A percentile compares a stretch with the other conserved stretches of the same genome.
These are phyloP conservation scores for Glaucopsyche alexis DNA, from an alignment of 2,888 invertebrate species.

Conservation along the genomic window DNA sequence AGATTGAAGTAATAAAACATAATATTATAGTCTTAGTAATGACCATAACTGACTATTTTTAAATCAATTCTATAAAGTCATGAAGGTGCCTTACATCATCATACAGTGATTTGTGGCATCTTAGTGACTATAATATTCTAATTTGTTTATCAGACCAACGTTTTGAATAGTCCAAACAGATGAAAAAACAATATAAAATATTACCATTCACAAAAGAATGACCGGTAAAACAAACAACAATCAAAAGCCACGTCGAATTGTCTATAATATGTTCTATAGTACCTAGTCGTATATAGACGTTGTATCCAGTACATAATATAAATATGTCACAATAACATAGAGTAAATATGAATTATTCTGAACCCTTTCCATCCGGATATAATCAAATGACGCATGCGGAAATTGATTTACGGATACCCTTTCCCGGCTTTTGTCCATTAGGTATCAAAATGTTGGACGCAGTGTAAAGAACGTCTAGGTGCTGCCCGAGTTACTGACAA, in stretches of 20 bases:
- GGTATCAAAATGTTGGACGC: slow-evolving; percentile 26
- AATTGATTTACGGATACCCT: slow-evolving; percentile 55
- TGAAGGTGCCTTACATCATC: not conserved
- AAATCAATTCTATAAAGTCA: not conserved
- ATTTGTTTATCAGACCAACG: too few species aligned
- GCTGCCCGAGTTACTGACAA: not conserved
- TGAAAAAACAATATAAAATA: too few species aligned
- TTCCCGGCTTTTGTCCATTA: slow-evolving; percentile 41
- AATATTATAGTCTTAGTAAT: not conserved
- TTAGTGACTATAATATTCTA: too few species aligned
- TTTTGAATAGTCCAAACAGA: too few species aligned
- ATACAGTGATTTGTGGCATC: not conserved
- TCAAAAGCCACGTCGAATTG: too few species aligned
- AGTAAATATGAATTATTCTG: slow-evolving; percentile 63
- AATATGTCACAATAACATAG: slow-evolving; percentile 41
- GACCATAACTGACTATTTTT: not conserved
- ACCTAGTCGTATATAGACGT: too few species aligned
- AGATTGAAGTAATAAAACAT: too few species aligned
- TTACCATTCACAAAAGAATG: too few species aligned
- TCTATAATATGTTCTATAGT: too few species aligned
- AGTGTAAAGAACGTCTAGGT: slow-evolving; percentile 25
- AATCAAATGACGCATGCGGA: slow-evolving; percentile 57
- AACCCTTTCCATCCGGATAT: slow-evolving; percentile 57
- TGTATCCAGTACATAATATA: not conserved
- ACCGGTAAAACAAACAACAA: too few species aligned